Percentiles rank a stretch among this genome's conserved stretches.
Evolutionary conservation across 2,888 invertebrate species (phyloP).

Genomic region (Cenopis cana): DNA sequence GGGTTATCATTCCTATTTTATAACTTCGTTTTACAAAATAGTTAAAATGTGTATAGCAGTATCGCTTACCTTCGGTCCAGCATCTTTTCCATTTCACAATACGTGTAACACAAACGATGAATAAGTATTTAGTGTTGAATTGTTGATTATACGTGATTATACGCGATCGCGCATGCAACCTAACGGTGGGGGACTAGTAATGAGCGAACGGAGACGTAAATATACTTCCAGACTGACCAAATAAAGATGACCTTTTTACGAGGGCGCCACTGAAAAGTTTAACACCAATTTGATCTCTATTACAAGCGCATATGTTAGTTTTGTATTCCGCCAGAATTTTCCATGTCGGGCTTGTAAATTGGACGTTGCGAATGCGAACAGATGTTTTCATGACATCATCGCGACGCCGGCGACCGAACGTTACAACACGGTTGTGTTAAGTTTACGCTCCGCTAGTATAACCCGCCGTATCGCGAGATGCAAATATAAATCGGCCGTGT

Average conservation of each 20-base stretch:
- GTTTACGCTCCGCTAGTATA: neutral
- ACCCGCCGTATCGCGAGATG: no score
- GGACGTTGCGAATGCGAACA: slow-evolving; percentile 17
- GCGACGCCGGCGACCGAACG: slow-evolving; percentile 2
- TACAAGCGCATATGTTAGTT: neutral
- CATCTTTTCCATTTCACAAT: slow-evolving; percentile 5
- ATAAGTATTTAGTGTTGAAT: slow-evolving; percentile 1
- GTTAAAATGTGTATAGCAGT: neutral
- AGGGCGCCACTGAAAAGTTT: slow-evolving; percentile 16
- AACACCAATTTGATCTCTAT: slow-evolving; percentile 11
- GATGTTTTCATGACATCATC: slow-evolving; percentile 38
- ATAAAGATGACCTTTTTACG: neutral
- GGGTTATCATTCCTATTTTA: neutral
- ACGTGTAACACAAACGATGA: neutral
- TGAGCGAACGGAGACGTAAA: slow-evolving; percentile 4
- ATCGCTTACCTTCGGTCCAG: slow-evolving; percentile 25
- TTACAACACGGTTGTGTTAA: neutral
- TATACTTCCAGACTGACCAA: neutral
- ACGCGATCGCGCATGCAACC: neutral
- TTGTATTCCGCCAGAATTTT: neutral
- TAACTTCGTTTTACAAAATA: neutral
- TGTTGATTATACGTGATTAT: no score
- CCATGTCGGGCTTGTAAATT: slow-evolving; percentile 9
- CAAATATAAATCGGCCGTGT: neutral
- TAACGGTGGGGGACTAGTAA: neutral